phyloP scores from a whole-genome alignment of 2,797 vertebrate species.

The Loriculus beryllinus region DNA sequence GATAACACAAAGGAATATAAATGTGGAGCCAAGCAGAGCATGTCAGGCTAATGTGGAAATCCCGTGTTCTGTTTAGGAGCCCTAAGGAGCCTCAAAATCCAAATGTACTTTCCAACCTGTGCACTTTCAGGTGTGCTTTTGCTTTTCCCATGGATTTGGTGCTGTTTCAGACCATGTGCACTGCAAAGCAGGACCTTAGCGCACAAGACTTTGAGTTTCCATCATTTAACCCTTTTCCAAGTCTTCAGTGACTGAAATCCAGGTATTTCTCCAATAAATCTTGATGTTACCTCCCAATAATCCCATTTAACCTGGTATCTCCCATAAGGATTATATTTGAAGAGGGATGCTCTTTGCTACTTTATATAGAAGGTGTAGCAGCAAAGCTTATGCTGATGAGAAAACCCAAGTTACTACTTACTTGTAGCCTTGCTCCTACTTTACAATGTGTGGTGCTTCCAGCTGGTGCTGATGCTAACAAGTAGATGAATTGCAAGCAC shows the following conservation, averaged over 20 bases:
- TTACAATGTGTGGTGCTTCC: neutral
- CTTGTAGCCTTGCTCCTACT: neutral
- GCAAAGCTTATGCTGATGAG: neutral
- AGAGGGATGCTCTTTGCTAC: neutral
- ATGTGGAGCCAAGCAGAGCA: neutral
- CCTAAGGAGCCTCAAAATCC: neutral
- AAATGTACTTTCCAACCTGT: fast-evolving
- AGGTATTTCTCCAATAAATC: neutral
- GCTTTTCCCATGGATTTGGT: neutral
- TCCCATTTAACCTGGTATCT: neutral
- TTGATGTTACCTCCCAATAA: neutral
- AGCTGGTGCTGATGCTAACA: neutral
- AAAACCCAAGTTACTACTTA: neutral
- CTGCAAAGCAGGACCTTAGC: neutral
- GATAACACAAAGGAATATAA: neutral
- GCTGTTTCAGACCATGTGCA: neutral
- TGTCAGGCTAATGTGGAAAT: neutral
- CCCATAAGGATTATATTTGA: neutral
- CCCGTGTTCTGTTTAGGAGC: neutral
- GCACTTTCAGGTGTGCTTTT: neutral
- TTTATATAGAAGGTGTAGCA: neutral
- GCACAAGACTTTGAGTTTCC: neutral
- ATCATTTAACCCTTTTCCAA: neutral
- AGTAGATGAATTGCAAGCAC: neutral
- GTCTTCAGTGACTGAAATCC: neutral